phyloP scores from a whole-genome alignment of 2,797 vertebrate species.

The Aplochiton taeniatus region DNA sequence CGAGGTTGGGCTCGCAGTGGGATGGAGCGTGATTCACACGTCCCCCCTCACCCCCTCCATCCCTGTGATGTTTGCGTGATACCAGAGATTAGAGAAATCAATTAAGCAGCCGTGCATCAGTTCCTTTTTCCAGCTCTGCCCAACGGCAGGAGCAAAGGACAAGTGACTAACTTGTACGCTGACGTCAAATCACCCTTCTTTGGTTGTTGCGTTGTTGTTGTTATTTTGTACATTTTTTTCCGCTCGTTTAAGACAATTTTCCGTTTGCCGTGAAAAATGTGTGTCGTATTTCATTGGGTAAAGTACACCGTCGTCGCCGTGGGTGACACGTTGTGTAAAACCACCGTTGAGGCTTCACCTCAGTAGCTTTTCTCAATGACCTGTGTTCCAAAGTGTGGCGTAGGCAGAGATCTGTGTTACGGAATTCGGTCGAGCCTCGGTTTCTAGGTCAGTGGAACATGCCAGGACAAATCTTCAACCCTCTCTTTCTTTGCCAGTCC shows the following conservation, averaged over 20 bases:
- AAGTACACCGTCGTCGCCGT: constrained; percentile 62
- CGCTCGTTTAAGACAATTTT: constrained; percentile 24
- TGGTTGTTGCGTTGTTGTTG: constrained; percentile 26
- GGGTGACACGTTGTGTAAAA: constrained; percentile 57
- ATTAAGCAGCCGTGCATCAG: constrained; percentile 37
- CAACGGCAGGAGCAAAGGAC: constrained; percentile 9
- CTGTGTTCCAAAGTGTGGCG: constrained; percentile 63
- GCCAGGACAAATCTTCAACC: constrained; percentile 44
- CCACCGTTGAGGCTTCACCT: constrained; percentile 28
- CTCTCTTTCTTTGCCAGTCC: constrained; percentile 13
- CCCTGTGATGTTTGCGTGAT: too few species aligned
- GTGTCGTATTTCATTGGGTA: constrained; percentile 52
- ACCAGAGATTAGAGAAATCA: constrained; percentile 1
- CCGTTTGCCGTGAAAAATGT: constrained; percentile 18
- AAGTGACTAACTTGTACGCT: constrained; percentile 9
- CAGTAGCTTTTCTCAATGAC: constrained; percentile 55
- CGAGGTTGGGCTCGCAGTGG: too few species aligned
- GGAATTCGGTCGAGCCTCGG: constrained; percentile 40
- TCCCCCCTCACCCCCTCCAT: too few species aligned
- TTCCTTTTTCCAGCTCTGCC: constrained; percentile 26
- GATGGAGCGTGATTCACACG: too few species aligned
- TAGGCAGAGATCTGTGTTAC: constrained; percentile 54
- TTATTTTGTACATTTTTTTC: constrained; percentile 32
- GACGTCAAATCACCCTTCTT: constrained; percentile 45
- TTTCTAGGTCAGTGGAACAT: constrained; percentile 80